Percentiles rank a stretch among this genome's conserved stretches.
phyloP scores from a whole-genome alignment of 2,113 vertebrate genomes.

The Siniperca chuatsi region DNA sequence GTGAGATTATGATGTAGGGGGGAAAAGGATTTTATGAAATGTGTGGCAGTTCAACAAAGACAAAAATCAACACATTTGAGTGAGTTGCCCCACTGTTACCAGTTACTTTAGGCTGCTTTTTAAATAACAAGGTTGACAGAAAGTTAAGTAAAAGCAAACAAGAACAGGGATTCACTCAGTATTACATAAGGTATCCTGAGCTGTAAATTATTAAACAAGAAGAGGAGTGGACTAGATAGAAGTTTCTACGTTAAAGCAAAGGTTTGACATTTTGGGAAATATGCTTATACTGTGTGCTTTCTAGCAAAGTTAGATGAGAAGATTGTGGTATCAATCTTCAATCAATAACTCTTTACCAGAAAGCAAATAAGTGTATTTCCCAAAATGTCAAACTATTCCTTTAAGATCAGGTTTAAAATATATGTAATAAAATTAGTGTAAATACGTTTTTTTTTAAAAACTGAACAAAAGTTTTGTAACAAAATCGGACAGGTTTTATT shows the following conservation, averaged over 20 bases:
- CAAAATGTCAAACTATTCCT: background rate
- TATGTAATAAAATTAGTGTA: background rate
- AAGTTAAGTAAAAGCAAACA: conserved; percentile 6
- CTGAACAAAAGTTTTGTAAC: conserved; percentile 35
- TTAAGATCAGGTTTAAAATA: background rate
- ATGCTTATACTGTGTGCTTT: background rate
- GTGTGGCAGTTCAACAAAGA: conserved; percentile 2
- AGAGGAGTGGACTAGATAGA: background rate
- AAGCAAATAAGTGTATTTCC: background rate
- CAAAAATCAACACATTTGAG: background rate
- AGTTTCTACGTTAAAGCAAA: background rate
- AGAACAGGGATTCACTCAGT: background rate
- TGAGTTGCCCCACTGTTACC: background rate
- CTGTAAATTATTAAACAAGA: conserved; percentile 34
- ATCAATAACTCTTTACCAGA: background rate
- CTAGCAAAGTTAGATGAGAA: too few relatives aligned
- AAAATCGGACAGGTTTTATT: conserved; percentile 80
- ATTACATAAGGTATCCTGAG: conserved; percentile 22
- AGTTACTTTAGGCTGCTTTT: conserved; percentile 1
- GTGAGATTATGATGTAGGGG: background rate
- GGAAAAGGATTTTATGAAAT: background rate
- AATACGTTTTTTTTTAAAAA: background rate
- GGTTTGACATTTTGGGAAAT: background rate
- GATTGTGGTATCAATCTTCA: too few relatives aligned
- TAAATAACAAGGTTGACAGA: conserved; percentile 6